Evolutionary conservation across 1,140 invertebrate species (phyloP).

Genomic region (Tetramorium parvispinum): DNA sequence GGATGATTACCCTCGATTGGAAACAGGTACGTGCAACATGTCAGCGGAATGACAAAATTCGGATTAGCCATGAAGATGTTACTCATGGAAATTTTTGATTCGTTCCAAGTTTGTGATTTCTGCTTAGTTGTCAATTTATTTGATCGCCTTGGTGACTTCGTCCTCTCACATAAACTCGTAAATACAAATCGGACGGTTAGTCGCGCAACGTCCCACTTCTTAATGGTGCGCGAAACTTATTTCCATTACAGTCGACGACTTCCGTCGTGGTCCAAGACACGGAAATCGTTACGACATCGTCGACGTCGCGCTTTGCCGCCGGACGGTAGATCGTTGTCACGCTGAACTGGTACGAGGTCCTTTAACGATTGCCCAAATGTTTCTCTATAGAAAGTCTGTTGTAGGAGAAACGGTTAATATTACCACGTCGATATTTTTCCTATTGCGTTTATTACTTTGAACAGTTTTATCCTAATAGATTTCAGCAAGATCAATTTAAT

Average conservation of each 20-base stretch:
- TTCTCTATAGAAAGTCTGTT: background rate
- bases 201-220: constrained; percentile 67
- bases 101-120: constrained; percentile 31
- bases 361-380: constrained; percentile 34
- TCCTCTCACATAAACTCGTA: constrained; percentile 15
- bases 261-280: constrained; percentile 53
- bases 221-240: constrained; percentile 59
- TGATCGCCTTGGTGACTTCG: constrained; percentile 29
- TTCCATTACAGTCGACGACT: constrained; percentile 54
- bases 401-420: background rate
- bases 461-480: background rate
- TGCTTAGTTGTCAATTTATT: background rate
- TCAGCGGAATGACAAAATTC: background rate
- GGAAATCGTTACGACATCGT: constrained; percentile 60
- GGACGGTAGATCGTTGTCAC: constrained; percentile 11
- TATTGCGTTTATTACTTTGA: constrained; percentile 9
- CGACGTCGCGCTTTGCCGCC: constrained; percentile 23
- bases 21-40: constrained; percentile 81
- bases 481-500: background rate
- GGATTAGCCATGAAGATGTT: background rate
- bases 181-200: constrained; percentile 62
- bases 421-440: background rate
- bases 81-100: constrained; percentile 44
- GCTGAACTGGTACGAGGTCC: constrained; percentile 12
- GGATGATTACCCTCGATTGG: constrained; percentile 83